Percentiles rank a stretch among this genome's conserved stretches.
Conservation (phyloP, 2,888 invertebrate genomes). For the Brenthis hecate region DNA sequence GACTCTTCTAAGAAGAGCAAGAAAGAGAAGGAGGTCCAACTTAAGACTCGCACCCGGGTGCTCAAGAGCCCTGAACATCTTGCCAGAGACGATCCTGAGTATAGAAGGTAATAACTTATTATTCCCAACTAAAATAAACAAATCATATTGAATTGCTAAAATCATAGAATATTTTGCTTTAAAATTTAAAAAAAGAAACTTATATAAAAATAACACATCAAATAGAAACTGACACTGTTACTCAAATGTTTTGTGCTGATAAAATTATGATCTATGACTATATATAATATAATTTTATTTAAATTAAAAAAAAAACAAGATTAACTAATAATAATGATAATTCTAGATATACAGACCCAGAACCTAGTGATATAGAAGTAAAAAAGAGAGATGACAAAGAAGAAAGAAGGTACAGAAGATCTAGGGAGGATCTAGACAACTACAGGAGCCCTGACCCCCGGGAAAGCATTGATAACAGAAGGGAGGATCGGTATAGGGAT, state of each 20-base stretch:
- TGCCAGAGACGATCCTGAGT: slow-evolving; percentile 72
- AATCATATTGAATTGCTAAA: too few species aligned
- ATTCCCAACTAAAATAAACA: too few species aligned
- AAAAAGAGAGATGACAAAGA: slow-evolving; percentile 63
- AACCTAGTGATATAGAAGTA: slow-evolving; percentile 70
- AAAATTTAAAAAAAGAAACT: too few species aligned
- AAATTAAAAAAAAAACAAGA: neutral
- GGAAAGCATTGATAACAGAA: slow-evolving; percentile 57
- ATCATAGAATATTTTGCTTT: too few species aligned
- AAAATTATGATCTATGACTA: too few species aligned
- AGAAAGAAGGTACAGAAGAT: slow-evolving; percentile 56
- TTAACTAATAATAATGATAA: neutral
- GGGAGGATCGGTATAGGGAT: slow-evolving; percentile 53
- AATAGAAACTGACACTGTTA: too few species aligned
- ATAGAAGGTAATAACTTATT: slow-evolving; percentile 58
- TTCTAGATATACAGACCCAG: slow-evolving; percentile 73
- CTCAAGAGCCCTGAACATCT: slow-evolving; percentile 82
- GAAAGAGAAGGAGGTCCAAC: slow-evolving; percentile 83
- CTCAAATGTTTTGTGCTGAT: too few species aligned
- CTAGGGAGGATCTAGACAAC: slow-evolving; percentile 60
- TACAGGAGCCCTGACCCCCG: slow-evolving; percentile 57
- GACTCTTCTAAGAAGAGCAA: slow-evolving; percentile 86
- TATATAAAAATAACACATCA: too few species aligned
- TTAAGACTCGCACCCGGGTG: slow-evolving; percentile 79
- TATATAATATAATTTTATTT: neutral